These are phyloP conservation scores for Anarrhichthys ocellatus DNA, from an alignment of 2,113 vertebrate genomes.

Conservation along the genomic window DNA sequence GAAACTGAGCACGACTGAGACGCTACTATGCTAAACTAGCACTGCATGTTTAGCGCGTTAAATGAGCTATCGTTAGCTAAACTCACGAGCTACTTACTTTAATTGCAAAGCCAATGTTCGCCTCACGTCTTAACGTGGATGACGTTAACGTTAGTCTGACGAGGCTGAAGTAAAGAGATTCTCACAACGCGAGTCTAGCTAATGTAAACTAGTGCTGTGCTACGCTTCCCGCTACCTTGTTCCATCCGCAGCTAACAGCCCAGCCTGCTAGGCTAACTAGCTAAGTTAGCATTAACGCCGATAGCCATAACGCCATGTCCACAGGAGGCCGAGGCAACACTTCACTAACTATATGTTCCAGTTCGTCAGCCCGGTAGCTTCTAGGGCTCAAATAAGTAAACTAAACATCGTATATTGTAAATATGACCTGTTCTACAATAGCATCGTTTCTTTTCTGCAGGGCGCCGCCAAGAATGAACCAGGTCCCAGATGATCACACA, in stretches of 20 bases:
- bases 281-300: conserved; percentile 63
- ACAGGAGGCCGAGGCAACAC: conserved; percentile 30
- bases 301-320: conserved; percentile 53
- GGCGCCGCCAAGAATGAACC: conserved; percentile 52
- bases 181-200: conserved; percentile 14
- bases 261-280: conserved; percentile 58
- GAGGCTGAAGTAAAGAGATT: background rate
- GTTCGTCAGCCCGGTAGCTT: background rate
- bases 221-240: conserved; percentile 18
- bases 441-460: conserved; percentile 38
- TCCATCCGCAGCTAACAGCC: conserved; percentile 21
- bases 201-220: conserved; percentile 6
- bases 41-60: conserved; percentile 37
- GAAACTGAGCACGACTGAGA: conserved; percentile 5
- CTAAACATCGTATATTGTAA: background rate
- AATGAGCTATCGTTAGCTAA: background rate
- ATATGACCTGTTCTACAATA: background rate
- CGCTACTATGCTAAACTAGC: conserved; percentile 3
- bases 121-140: background rate
- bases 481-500: conserved; percentile 33
- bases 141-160: conserved; percentile 2
- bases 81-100: background rate
- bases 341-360: conserved; percentile 5
- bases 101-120: background rate
- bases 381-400: background rate